Evolutionary conservation across 64 coral and sea anemone genomes (phyloP).

Genomic region (Stichodactyla mertensii): DNA sequence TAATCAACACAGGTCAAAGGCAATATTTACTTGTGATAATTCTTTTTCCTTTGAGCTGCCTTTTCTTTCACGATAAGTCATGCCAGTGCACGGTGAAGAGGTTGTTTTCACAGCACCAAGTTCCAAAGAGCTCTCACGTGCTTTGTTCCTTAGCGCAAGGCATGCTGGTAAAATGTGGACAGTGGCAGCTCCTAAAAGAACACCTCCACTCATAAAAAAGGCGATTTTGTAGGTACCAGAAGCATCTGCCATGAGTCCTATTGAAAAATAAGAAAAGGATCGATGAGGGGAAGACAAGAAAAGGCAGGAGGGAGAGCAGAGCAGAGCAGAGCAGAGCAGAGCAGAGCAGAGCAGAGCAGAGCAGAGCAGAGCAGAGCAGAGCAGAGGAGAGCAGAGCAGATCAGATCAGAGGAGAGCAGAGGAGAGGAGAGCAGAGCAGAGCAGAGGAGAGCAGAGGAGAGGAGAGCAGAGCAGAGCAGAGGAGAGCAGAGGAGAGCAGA

Average conservation of each 20-base stretch:
- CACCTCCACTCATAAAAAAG: neutral
- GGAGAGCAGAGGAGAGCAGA: no score
- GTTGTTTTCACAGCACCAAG: neutral
- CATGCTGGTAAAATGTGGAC: slow-evolving; percentile 10
- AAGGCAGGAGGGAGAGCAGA: no score
- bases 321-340: no score
- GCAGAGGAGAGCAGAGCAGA: no score
- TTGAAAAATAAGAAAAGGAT: neutral
- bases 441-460: no score
- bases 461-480: no score
- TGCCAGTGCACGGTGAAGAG: neutral
- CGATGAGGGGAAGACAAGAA: neutral
- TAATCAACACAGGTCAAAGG: neutral
- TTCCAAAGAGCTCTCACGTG: neutral
- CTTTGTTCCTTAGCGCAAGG: neutral
- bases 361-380: no score
- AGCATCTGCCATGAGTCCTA: neutral
- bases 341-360: no score
- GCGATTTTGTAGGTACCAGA: neutral
- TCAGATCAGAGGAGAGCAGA: no score
- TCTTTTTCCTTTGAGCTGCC: neutral
- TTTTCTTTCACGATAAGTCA: neutral
- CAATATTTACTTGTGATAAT: neutral
- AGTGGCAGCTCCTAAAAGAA: neutral
- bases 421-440: no score